Evolutionary conservation across 2,888 invertebrate genomes (phyloP).

Genomic region (Anticlea derivata): DNA sequence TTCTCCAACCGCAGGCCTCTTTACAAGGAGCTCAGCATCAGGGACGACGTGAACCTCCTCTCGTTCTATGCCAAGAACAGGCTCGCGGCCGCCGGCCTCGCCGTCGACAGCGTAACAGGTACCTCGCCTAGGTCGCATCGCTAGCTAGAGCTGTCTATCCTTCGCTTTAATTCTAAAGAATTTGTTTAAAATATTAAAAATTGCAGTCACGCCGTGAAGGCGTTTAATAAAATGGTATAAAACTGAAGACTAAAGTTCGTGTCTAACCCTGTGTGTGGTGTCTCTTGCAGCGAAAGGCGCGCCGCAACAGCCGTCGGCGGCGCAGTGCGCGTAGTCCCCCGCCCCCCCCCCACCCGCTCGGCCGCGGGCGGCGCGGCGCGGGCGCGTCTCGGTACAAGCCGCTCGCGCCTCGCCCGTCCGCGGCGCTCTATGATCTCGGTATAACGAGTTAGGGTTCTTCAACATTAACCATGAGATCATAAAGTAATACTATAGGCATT

Average conservation of each 20-base stretch:
- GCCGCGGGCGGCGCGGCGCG: slow-evolving; percentile 51
- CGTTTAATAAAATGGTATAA: slow-evolving; percentile 56
- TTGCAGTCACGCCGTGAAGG: slow-evolving; percentile 51
- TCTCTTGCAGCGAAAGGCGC: slow-evolving; percentile 83
- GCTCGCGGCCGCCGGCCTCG: slow-evolving; percentile 85
- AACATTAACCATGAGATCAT: slow-evolving; percentile 70
- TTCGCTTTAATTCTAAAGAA: slow-evolving; percentile 72
- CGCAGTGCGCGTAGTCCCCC: slow-evolving; percentile 82
- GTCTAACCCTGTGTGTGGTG: slow-evolving; percentile 83
- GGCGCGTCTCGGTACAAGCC: slow-evolving; percentile 40
- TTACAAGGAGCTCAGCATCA: slow-evolving; percentile 89
- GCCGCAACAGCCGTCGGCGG: slow-evolving; percentile 83
- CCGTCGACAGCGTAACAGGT: slow-evolving; percentile 80
- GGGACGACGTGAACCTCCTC: slow-evolving; percentile 93
- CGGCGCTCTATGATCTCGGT: slow-evolving; percentile 80
- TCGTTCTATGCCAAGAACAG: slow-evolving; percentile 94
- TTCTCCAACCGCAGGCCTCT: slow-evolving; percentile 90
- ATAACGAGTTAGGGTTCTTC: slow-evolving; percentile 65
- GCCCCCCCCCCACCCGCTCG: slow-evolving; percentile 40
- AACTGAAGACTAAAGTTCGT: slow-evolving; percentile 71
- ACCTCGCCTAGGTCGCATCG: slow-evolving; percentile 61
- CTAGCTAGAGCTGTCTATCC: slow-evolving; percentile 70
- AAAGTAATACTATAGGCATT: slow-evolving; percentile 64
- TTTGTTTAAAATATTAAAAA: slow-evolving; percentile 59
- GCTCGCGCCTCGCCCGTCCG: slow-evolving; percentile 54